Percentiles rank a stretch among this genome's conserved stretches.
Conservation (phyloP, 2,888 invertebrate genomes). For the Sarcophaga carnaria region DNA sequence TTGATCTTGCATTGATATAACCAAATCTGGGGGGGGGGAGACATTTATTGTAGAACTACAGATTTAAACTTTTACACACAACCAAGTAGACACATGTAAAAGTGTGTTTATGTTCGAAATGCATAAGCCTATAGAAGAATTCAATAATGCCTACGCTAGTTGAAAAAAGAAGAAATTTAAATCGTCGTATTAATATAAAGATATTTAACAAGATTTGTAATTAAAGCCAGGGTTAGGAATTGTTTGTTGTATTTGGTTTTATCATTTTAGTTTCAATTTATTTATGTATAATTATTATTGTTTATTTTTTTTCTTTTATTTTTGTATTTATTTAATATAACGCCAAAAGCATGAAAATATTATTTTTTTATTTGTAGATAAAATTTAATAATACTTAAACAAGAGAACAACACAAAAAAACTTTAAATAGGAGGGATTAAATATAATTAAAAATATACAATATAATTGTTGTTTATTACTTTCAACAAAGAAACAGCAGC, state of each 20-base stretch:
- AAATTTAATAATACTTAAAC: slow-evolving; percentile 70
- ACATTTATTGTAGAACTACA: slow-evolving; percentile 11
- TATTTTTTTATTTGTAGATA: slow-evolving; percentile 35
- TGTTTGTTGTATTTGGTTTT: slow-evolving; percentile 35
- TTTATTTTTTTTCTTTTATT: slow-evolving; percentile 15
- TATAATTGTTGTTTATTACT: slow-evolving; percentile 35
- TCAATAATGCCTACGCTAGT: slow-evolving; percentile 69
- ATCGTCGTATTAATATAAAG: slow-evolving; percentile 54
- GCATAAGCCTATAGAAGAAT: slow-evolving; percentile 47
- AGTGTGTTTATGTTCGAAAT: slow-evolving; percentile 38
- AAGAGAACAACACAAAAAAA: slow-evolving; percentile 61
- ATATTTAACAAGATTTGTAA: neutral
- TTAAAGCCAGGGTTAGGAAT: slow-evolving; percentile 52
- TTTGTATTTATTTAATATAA: slow-evolving; percentile 43
- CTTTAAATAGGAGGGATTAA: slow-evolving; percentile 35
- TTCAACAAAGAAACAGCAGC: slow-evolving; percentile 68
- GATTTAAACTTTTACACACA: slow-evolving; percentile 12
- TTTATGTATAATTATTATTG: slow-evolving; percentile 63
- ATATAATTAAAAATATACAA: slow-evolving; percentile 33
- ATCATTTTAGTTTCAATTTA: slow-evolving; percentile 48
- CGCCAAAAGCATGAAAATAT: slow-evolving; percentile 60
- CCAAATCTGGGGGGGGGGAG: slow-evolving; percentile 21
- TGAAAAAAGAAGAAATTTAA: slow-evolving; percentile 41
- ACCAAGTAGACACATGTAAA: slow-evolving; percentile 3
- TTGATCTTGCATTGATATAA: slow-evolving; percentile 10